Base-by-base conservation (phyloP, 2,888 invertebrate species). In the Hyalella azteca region DNA sequence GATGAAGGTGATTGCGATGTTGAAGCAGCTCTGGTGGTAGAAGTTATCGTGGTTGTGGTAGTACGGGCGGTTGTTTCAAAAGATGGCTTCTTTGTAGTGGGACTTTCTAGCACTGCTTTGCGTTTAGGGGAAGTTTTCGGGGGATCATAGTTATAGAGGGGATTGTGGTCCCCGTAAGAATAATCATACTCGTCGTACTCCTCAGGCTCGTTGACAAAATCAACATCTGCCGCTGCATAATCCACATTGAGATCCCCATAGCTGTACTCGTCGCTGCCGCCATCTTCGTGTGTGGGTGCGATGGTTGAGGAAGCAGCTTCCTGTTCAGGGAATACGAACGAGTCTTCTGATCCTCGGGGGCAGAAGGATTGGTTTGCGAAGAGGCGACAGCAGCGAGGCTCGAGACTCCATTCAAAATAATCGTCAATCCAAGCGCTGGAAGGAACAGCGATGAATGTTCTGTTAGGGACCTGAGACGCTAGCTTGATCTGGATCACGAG, bases 351-450 rank as follows among this genome's bases (percentile, higher is more conserved):
- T 32, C 78, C 79, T 26, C 81, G 59, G 7, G 59, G 50, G 59
- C 83, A 84, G 78, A 84, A 84, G 39, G 77, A 48, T 13, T 79
- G 81, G 75, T 75, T 75, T 22, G n/a, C 22, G 75, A 75, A 39
- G 13, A 79, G 41, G 9, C 76, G 77, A 48, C 82, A 82, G 59
- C 83, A 84, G 50, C 77, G 80, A 5, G 77, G 79, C 59, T 81
- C 81, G 32, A 84, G 73, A 9, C 81, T 81, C 97, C 98, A 99
- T 88, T 96, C 96, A 87, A 96, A 92, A 89, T 95, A 98, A 88
- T 98, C 98, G 88, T 98, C 98, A 81, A 99, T 88, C 98, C 98
- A 99, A 77, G 95, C 95, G 77, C 93, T 92, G 1, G 96, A 93
- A 15, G 95, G 93, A 86, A 94, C 93, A 0, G 96, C 95, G 82